Base-by-base conservation (phyloP, 2,797 vertebrate genomes). In the Clarias pachynema region DNA sequence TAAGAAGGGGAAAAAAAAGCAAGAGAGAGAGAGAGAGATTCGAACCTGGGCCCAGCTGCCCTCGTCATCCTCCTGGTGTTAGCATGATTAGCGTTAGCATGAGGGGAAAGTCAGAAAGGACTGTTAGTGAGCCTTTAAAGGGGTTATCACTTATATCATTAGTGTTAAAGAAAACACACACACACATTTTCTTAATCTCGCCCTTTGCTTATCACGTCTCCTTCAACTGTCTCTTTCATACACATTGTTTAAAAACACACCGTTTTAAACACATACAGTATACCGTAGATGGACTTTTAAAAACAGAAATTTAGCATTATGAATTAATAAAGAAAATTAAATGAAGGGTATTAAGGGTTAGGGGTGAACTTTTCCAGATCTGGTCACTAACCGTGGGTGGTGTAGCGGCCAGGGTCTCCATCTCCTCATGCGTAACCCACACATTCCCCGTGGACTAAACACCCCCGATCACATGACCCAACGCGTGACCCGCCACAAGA, bases 31-130 rank as follows among this genome's bases (percentile, higher is more conserved):
- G 37, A 89, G 91, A 95, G 92, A 95, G 88, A 91, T 95, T 96
- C 98, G 96, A 96, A 99, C 98, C 98, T 99, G 97, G 93, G 98
- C 98, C 98, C 98, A 99, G 97, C 97, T 98, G 90, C 97, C 97
- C 97, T 97, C 97, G 95, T 98, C 97, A 95, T 98, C 98, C 91
- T 99, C 98, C 98, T 99, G 97, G 91, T 89, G 97, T 97, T 97
- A 98, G 82, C 94, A 93, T 93, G 92, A 97, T 97, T 98, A 97
- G 95, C 96, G 97, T 96, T 97, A 96, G 95, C 96, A 95, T 93
- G 92, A 95, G 96, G 95, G 60, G 96, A 94, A 94, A 96, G 97
- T 90, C 96, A 94, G 87, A 91, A 93, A 72, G 94, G 94, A 95
- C 92, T 94, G 94, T 94, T 94, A 95, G 94, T 93, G 92, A 92